Percentiles rank a stretch among this genome's conserved stretches.
phyloP scores from a whole-genome alignment of 2,888 invertebrate species.

The Auanema freiburgensis region DNA sequence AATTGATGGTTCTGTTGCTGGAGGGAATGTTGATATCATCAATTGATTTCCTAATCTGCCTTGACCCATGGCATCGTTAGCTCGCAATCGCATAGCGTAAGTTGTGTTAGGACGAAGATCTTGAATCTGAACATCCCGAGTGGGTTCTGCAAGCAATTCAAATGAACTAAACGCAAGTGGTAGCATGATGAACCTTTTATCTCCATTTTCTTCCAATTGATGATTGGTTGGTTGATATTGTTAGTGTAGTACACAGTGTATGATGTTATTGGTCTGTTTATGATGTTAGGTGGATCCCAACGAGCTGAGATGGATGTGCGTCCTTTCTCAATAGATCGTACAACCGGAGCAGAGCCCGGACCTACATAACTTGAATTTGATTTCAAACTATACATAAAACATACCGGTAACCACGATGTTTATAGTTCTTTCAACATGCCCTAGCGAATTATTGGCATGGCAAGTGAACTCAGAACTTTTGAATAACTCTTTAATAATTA shows the following conservation, averaged over 20 bases:
- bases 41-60: conserved; percentile 56
- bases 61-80: conserved; percentile 59
- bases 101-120: conserved; percentile 56
- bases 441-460: conserved; percentile 54
- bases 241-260: conserved; percentile 63
- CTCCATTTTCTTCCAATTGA: conserved; percentile 57
- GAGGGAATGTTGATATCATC: conserved; percentile 10
- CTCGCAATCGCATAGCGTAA: conserved; percentile 58
- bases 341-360: conserved; percentile 55
- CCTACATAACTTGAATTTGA: conserved; percentile 24
- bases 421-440: conserved; percentile 48
- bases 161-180: background rate
- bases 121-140: conserved; percentile 44
- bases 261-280: conserved; percentile 60
- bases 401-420: conserved; percentile 53
- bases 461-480: conserved; percentile 59
- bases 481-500: conserved; percentile 60
- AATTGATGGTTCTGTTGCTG: conserved; percentile 56
- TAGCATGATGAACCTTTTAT: background rate
- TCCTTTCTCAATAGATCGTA: conserved; percentile 51
- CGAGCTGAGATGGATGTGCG: conserved; percentile 40
- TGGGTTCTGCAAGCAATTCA: conserved; percentile 43
- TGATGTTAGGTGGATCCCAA: conserved; percentile 59
- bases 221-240: conserved; percentile 57
- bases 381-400: background rate